Percentiles rank a stretch among this genome's conserved stretches.
phyloP scores from a whole-genome alignment of 92 coral and sea anemone species.

The Umimayanthus chanpuru region DNA sequence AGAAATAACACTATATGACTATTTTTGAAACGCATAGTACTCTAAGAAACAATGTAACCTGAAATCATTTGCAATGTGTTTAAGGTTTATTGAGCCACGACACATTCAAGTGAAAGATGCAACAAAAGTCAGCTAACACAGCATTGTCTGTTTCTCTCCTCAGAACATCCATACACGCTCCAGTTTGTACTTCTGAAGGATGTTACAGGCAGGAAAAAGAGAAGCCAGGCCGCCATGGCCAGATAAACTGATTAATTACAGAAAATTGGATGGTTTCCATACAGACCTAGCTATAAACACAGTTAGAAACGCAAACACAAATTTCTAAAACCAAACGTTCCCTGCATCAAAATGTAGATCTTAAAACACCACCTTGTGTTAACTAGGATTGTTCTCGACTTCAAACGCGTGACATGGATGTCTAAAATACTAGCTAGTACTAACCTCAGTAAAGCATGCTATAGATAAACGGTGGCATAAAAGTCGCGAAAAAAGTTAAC shows the following conservation, averaged over 20 bases:
- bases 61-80: not conserved
- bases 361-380: too few relatives aligned
- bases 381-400: too few relatives aligned
- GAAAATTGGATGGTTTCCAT: not conserved
- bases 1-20: not conserved
- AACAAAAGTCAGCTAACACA: not conserved
- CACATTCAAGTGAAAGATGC: not conserved
- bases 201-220: conserved; percentile 63
- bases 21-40: too few relatives aligned
- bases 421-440: too few relatives aligned
- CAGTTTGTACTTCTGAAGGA: conserved; percentile 81
- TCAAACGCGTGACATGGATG: too few relatives aligned
- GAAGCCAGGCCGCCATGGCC: conserved; percentile 17
- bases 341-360: too few relatives aligned
- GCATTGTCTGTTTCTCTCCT: not conserved
- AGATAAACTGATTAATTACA: not conserved
- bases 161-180: conserved; percentile 79
- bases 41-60: not conserved
- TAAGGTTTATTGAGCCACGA: not conserved
- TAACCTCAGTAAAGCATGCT: too few relatives aligned
- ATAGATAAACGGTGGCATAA: too few relatives aligned
- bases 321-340: too few relatives aligned
- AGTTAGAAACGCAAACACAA: too few relatives aligned
- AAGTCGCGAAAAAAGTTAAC: too few relatives aligned
- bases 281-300: not conserved